A percentile compares a stretch with the other conserved stretches of the same genome.
Conservation (phyloP, 2,797 vertebrate species). For the Sylvia borin region DNA sequence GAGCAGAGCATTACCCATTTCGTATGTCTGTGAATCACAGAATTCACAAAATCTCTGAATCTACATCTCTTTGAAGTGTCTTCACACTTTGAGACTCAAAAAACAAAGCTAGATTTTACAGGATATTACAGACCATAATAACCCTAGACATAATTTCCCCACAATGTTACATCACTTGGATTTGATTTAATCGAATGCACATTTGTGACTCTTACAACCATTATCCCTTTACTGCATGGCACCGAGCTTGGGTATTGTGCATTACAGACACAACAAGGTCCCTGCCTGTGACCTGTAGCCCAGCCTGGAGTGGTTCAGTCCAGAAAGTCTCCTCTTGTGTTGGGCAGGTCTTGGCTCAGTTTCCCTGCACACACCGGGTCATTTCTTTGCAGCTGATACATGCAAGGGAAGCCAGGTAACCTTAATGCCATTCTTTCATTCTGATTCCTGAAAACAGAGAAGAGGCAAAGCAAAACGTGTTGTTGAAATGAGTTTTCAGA, state of each 20-base stretch:
- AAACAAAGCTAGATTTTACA: not conserved
- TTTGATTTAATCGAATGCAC: rapidly evolving
- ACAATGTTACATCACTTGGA: not conserved
- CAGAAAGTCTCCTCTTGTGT: not conserved
- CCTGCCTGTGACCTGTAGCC: not conserved
- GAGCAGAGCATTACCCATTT: not conserved
- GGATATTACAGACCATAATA: not conserved
- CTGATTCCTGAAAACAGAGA: not conserved
- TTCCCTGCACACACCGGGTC: not conserved
- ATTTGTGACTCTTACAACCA: not conserved
- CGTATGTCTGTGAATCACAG: not conserved
- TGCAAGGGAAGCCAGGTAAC: not conserved
- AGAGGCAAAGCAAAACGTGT: not conserved
- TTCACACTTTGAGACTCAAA: not conserved
- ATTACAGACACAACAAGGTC: not conserved
- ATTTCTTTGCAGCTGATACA: not conserved
- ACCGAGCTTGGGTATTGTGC: rapidly evolving
- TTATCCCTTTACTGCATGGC: not conserved
- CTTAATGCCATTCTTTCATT: not conserved
- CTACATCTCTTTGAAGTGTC: not conserved
- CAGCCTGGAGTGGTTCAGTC: rapidly evolving
- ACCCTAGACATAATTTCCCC: not conserved
- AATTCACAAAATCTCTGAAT: not conserved
- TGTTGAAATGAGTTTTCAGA: not conserved
- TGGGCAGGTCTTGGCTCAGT: not conserved